Base-by-base conservation (phyloP, 2,888 invertebrate species). In the Nomada flava region DNA sequence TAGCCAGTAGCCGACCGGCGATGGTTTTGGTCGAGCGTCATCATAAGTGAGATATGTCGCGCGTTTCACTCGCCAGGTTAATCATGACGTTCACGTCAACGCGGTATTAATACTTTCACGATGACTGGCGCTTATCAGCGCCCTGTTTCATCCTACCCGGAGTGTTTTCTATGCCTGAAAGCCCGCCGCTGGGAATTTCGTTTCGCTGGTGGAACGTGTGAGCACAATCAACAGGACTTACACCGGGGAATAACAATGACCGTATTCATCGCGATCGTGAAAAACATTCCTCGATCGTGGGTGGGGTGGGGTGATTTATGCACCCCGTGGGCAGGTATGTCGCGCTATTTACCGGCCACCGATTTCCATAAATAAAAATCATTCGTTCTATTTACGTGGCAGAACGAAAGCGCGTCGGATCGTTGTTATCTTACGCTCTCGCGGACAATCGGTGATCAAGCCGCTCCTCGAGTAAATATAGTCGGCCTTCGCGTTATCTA, bases 241-340 rank as follows among this genome's bases (percentile, higher is more conserved):
- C 57, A 64, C 72, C 62, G 65, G 47, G 59, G 83, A 86, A 72
- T 65, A 86, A 83, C 87, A 87, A 87, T 81, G 80, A 82, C 65
- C 79, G 71, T 71, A 84, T 87, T 87, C 69, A 87, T 81, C 80
- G 42, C 5, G 29, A 23, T 47, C 23, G 59, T 53, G 79, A 57
- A 74, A 79, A 78, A 62, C 59, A 78, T 64, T 70, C 55, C 65
- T 29, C 13, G 42, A 44, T 55, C 53, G 62, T 42, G 52, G 78
- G 23, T 26, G 50, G 23, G 13, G 47, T 15, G 47, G 26, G 52
- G 59, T 55, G 73, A 79, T 81, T 81, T 74, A 76, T 59, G 53
- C 73, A 53, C 20, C 67, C 36, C n/a, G 55, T 18, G 18, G 29
- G 26, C 73, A 79, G 79, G 72, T 70, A 65, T 53, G 63, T 69